Percentiles rank a stretch among this genome's conserved stretches.
Conservation (phyloP, 2,888 invertebrate genomes). For the Seira sanloemensis region DNA sequence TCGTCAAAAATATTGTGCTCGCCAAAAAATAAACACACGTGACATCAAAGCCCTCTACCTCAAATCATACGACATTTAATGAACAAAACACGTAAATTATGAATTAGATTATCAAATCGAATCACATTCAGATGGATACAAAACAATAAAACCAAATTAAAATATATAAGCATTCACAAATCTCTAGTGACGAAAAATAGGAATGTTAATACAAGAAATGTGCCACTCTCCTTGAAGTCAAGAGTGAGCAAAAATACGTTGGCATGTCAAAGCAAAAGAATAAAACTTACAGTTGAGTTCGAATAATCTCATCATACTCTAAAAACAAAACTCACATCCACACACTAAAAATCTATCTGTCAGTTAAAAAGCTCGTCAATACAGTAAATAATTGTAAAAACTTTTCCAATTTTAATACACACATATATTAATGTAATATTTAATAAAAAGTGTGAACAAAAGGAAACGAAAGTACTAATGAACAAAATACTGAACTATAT, state of each 20-base stretch:
- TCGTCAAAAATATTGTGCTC: too few species aligned
- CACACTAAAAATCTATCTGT: not conserved
- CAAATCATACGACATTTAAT: too few species aligned
- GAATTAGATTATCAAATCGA: too few species aligned
- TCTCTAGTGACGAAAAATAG: not conserved
- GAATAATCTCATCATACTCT: not conserved
- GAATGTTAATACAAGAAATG: not conserved
- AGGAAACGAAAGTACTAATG: conserved; percentile 25
- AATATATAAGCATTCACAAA: too few species aligned
- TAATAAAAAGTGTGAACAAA: not conserved
- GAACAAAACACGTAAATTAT: too few species aligned
- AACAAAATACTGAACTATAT: conserved; percentile 45
- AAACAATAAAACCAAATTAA: too few species aligned
- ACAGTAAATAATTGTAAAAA: not conserved
- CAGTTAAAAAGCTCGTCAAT: not conserved
- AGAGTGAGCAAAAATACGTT: too few species aligned
- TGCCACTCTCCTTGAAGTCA: too few species aligned
- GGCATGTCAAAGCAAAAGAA: not conserved
- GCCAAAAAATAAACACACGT: too few species aligned
- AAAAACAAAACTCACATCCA: not conserved
- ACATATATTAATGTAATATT: not conserved
- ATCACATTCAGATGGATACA: not conserved
- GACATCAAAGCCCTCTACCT: too few species aligned
- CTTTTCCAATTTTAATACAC: too few species aligned
- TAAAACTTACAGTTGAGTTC: not conserved